phyloP scores from a whole-genome alignment of 2,888 invertebrate genomes.

The Andrena minutula region DNA sequence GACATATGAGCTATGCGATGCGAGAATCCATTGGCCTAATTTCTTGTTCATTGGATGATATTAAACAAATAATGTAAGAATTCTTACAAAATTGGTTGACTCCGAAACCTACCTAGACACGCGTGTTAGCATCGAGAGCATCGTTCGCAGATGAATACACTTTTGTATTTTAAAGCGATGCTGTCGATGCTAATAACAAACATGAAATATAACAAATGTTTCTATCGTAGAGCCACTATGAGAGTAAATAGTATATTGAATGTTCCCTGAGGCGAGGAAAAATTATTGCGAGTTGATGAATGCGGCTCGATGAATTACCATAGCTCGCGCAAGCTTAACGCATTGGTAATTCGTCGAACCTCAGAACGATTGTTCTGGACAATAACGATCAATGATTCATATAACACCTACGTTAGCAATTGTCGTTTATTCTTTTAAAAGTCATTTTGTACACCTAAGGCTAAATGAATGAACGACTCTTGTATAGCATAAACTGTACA shows the following conservation, averaged over 20 bases:
- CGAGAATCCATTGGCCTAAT: constrained; percentile 56
- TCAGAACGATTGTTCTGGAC: constrained; percentile 68
- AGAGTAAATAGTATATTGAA: constrained; percentile 38
- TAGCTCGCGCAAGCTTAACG: constrained; percentile 12
- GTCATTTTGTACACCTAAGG: constrained; percentile 68
- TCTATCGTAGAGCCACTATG: constrained; percentile 50
- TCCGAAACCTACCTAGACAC: constrained; percentile 36
- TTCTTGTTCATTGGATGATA: constrained; percentile 40
- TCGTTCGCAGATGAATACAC: constrained; percentile 28
- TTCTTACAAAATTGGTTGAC: constrained; percentile 34
- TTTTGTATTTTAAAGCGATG: constrained; percentile 49
- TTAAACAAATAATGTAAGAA: constrained; percentile 22
- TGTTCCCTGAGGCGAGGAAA: constrained; percentile 38
- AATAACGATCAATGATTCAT: constrained; percentile 71
- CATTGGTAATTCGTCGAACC: constrained; percentile 60
- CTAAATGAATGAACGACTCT: constrained; percentile 52
- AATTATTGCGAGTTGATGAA: constrained; percentile 47
- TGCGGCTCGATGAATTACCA: constrained; percentile 61
- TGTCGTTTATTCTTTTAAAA: constrained; percentile 68
- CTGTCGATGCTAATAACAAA: constrained; percentile 45
- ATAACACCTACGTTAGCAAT: constrained; percentile 65
- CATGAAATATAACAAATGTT: constrained; percentile 48
- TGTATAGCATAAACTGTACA: constrained; percentile 45
- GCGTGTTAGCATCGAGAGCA: constrained; percentile 38
- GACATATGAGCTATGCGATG: constrained; percentile 34